Evolutionary conservation across 1,140 invertebrate genomes (phyloP).

Genomic region (Eufriesea mexicana): DNA sequence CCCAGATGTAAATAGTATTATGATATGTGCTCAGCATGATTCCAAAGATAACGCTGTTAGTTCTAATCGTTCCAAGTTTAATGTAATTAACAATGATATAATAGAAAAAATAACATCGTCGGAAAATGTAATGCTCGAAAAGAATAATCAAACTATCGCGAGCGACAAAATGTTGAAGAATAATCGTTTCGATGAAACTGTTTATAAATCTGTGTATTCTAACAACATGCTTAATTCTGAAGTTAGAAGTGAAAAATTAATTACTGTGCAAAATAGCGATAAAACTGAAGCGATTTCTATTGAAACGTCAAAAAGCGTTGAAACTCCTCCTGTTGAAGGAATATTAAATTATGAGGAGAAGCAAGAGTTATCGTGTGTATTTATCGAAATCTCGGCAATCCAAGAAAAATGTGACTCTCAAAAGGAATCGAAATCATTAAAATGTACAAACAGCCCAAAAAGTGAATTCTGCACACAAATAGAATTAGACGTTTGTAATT

Average conservation of each 20-base stretch:
- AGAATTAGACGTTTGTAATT: conserved; percentile 56
- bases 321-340: not conserved
- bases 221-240: not conserved
- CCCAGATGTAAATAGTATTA: conserved; percentile 60
- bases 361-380: not conserved
- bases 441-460: conserved; percentile 12
- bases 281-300: conserved; percentile 8
- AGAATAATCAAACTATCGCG: conserved; percentile 1
- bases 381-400: conserved; percentile 22
- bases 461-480: conserved; percentile 41
- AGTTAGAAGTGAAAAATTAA: conserved; percentile 7
- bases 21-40: conserved; percentile 40
- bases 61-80: conserved; percentile 53
- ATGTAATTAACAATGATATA: conserved; percentile 46
- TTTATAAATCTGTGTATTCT: not conserved
- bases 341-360: conserved; percentile 1
- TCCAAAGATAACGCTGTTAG: conserved; percentile 57
- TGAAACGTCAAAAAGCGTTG: not conserved
- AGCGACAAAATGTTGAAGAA: not conserved
- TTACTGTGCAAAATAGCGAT: conserved; percentile 5
- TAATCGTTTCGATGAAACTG: conserved; percentile 4
- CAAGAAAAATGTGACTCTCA: conserved; percentile 22
- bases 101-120: conserved; percentile 29
- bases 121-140: not conserved
- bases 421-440: conserved; percentile 43